Base-by-base conservation (phyloP, 2,113 vertebrate genomes). In the Toxostoma redivivum region DNA sequence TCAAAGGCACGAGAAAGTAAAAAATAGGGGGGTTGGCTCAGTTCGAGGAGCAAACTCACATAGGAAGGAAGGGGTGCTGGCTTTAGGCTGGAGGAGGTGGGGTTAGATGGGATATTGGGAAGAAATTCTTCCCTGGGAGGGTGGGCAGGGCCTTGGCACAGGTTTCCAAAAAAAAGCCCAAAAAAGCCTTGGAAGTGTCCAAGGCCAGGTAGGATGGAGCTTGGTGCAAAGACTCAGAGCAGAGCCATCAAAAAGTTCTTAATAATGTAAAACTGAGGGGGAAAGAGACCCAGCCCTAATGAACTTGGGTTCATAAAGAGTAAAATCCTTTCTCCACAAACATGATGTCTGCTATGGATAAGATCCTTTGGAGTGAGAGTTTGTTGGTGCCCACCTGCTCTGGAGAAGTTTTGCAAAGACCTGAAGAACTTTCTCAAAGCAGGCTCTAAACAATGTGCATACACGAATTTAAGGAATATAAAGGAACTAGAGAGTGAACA, bases 361-460 rank as follows among this genome's bases (percentile, higher is more conserved):
- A 25, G 28, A 51, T 8, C 17, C 4, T 31, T 53, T 56, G 11
- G 22, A 62, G 15, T 15, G 11, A 44, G 35, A 15, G 15, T 21
- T 13, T 11, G 9, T 20, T 24, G 25, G 12, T 70, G 27, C 7
- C 30, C 23, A 25, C 19, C 27, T 42, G 11, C 11, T 13, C 37
- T 14, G 4, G 6, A 76, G 28, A 72, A 53, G 8, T 21, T 30
- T 64, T 69, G 22, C 4, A 51, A 60, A 65, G 7, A 15, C 14
- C 18, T 47, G 9, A 42, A 12, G 15, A 44, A 65, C 14, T 37
- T 10, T 1, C 48, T 51, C 38, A 21, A 18, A 25, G 12, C 3
- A 3, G 14, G 18, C 9, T 54, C 5, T 53, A 65, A 82, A 27
- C 2, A 2, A 1, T 3, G 4, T 3, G 3, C 1, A 0, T 13